A percentile compares a stretch with the other conserved stretches of the same genome.
Conservation (phyloP, 2,113 vertebrate species). For the Aplodontia rufa region DNA sequence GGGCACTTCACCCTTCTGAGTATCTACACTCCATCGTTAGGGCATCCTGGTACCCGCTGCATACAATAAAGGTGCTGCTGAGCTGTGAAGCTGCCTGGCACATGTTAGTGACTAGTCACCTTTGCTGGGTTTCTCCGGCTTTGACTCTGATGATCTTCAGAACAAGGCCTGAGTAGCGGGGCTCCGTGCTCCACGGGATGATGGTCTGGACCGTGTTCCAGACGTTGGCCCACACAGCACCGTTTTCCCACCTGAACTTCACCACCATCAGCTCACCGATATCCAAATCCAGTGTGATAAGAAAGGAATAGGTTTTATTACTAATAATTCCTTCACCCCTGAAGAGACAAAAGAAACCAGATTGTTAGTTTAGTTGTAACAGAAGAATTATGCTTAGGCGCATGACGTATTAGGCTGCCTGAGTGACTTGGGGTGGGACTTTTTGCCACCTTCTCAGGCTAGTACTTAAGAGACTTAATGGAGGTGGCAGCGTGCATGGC, state of each 20-base stretch:
- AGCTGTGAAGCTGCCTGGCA: not conserved
- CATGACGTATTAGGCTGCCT: not conserved
- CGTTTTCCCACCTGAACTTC: constrained; percentile 90
- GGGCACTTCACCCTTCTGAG: not conserved
- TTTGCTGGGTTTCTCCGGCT: constrained; percentile 94
- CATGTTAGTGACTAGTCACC: constrained; percentile 13
- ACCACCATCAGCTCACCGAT: constrained; percentile 92
- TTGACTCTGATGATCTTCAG: constrained; percentile 90
- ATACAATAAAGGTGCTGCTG: not conserved
- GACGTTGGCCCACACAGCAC: constrained; percentile 89
- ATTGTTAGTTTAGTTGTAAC: not conserved
- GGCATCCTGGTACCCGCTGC: not conserved
- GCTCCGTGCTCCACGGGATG: constrained; percentile 86
- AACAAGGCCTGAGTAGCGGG: constrained; percentile 82
- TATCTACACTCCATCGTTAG: not conserved
- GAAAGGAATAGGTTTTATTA: constrained; percentile 92
- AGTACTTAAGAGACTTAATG: not conserved
- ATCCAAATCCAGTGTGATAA: constrained; percentile 91
- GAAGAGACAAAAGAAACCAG: constrained; percentile 52
- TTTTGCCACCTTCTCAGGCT: not conserved
- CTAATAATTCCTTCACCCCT: constrained; percentile 85
- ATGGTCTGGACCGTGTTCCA: constrained; percentile 91
- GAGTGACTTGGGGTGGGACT: not conserved
- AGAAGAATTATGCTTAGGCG: not conserved
- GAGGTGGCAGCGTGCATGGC: not conserved